Conservation (phyloP, 1,140 invertebrate genomes). For the Anagrus nilaparvatae region DNA sequence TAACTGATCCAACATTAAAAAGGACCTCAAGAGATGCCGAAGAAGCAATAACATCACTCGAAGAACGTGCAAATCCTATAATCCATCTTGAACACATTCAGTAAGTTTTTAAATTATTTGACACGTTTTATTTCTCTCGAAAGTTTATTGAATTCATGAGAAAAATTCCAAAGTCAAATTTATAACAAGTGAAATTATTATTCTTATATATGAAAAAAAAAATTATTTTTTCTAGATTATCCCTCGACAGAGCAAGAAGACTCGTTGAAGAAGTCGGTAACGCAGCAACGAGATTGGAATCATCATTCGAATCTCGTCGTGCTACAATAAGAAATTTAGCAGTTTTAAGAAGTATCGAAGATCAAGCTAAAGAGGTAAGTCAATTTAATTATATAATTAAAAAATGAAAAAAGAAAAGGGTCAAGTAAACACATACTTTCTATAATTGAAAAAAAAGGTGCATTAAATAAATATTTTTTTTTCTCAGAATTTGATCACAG, state of each 20-base stretch:
- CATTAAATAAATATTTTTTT: too few relatives aligned
- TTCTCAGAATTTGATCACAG: too few relatives aligned
- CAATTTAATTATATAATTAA: too few relatives aligned
- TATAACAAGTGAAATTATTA: too few relatives aligned
- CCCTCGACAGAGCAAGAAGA: conserved; percentile 33
- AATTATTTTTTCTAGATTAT: conserved; percentile 26
- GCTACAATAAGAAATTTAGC: conserved; percentile 39
- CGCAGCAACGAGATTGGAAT: conserved; percentile 37
- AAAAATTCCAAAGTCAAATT: conserved; percentile 5
- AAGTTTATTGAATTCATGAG: too few relatives aligned
- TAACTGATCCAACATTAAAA: conserved; percentile 35
- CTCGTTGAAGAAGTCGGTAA: conserved; percentile 39
- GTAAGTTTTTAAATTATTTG: too few relatives aligned
- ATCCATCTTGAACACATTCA: conserved; percentile 35
- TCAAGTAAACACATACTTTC: too few relatives aligned
- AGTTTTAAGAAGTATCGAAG: conserved; percentile 39
- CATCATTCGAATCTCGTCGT: conserved; percentile 38
- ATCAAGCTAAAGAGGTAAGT: conserved; percentile 40
- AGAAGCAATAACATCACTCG: conserved; percentile 31
- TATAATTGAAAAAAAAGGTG: too few relatives aligned
- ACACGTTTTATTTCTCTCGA: too few relatives aligned
- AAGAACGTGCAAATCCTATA: conserved; percentile 34
- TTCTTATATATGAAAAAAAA: too few relatives aligned
- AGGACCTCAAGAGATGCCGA: conserved; percentile 35
- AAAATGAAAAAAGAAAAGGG: too few relatives aligned